These are phyloP conservation scores for Neosalanx taihuensis DNA, from an alignment of 2,797 vertebrate genomes.

Conservation along the genomic window DNA sequence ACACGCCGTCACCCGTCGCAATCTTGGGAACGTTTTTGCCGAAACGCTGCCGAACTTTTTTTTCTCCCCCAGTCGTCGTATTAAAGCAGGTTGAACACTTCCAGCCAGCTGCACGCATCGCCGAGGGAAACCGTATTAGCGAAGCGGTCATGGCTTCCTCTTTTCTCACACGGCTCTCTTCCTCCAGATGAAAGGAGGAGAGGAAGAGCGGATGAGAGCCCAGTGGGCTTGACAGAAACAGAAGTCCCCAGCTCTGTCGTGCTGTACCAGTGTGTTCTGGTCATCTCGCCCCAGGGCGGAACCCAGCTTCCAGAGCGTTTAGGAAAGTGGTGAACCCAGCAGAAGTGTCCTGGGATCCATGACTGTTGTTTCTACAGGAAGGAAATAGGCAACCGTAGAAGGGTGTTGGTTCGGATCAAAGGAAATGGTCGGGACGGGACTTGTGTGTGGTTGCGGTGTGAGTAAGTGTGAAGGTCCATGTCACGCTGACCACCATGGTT, in stretches of 20 bases:
- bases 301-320: constrained; percentile 31
- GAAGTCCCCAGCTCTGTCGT: not conserved
- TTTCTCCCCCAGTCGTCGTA: constrained; percentile 20
- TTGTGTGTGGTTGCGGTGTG: constrained; percentile 14
- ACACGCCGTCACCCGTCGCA: not conserved
- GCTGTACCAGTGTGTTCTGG: constrained; percentile 17
- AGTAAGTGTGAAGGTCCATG: not conserved
- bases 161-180: constrained; percentile 57
- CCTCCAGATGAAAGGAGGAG: constrained; percentile 23
- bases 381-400: constrained; percentile 52
- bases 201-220: constrained; percentile 8
- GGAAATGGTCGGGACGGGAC: constrained; percentile 38
- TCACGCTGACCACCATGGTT: not conserved
- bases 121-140: too few relatives aligned
- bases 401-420: constrained; percentile 43
- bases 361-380: constrained; percentile 57
- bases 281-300: constrained; percentile 2
- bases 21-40: not conserved
- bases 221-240: too few relatives aligned
- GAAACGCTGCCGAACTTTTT: constrained; percentile 25
- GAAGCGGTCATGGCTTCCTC: constrained; percentile 44
- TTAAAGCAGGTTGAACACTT: constrained; percentile 30
- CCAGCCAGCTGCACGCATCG: constrained; percentile 4
- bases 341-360: constrained; percentile 45
- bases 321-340: constrained; percentile 55